Evolutionary conservation across 2,797 vertebrate species (phyloP), one percentile per base, ranked within the genome.

Genomic region (Urocyon cinereoargenteus): DNA sequence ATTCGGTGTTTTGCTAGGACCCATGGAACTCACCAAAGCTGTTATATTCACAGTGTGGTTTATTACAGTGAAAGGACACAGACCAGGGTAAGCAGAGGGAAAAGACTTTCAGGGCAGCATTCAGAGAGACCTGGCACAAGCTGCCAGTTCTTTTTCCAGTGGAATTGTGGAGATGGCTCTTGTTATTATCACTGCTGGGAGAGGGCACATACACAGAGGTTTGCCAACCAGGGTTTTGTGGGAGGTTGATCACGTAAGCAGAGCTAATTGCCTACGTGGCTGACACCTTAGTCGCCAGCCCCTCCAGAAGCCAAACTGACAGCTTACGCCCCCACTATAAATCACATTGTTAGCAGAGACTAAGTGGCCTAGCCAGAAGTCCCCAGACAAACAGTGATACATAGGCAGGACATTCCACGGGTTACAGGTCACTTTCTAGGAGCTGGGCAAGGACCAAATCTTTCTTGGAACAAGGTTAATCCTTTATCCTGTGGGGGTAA

Each of bases 41-140:
- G 1, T 31, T 5, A 24, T 45, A 9, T 18, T 36, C 45, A 4
- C 1, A 0, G 13, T 28, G 6, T 5, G 51, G 34, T 34, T 19
- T 24, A 24, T 18, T n/a, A n/a, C 45, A 10, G 15, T 15, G 64
- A 28, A 21, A 16, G 75, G 21, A 24, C 55, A 13, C 4, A 40
- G 85, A 18, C 40, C 26, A 1, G 24, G 11, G n/a, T 28, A 12
- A 2, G 34, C 49, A n/a, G n/a, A 24, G 34, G 45, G 64, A 45
- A 64, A 62, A 81, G 66, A 40, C n/a, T 1, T 0, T 0, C 22
- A 10, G 36, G 22, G 55, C 45, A 19, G 26, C 0, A 0, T 14
- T 87, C 13, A 31, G 31, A 36, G 36, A 51, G 21, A 15, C 5
- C 13, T 5, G 51, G 21, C 6, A 1, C 11, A 4, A 18, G 53